Evolutionary conservation across 2,797 vertebrate species (phyloP).

Genomic region (Arremon brunneinucha): DNA sequence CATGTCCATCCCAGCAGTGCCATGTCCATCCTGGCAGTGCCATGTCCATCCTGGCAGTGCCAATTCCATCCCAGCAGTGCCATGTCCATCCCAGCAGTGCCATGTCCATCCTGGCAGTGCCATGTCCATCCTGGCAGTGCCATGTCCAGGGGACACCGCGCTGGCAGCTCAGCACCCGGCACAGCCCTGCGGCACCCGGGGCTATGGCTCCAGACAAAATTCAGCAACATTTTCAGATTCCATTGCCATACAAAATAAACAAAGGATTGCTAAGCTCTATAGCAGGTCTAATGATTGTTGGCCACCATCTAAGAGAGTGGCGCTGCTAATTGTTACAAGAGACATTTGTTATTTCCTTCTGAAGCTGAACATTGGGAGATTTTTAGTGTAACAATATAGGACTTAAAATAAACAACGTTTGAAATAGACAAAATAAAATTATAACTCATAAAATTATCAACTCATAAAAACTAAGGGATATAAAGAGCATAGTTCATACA

Average conservation of each 20-base stretch:
- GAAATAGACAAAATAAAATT: slow-evolving; percentile 50
- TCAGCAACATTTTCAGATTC: neutral
- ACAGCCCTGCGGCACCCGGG: neutral
- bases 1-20: neutral
- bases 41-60: neutral
- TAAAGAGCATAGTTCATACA: slow-evolving; percentile 10
- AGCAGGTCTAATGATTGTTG: neutral
- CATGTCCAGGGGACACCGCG: neutral
- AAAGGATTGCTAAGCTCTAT: neutral
- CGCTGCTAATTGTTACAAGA: neutral
- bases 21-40: neutral
- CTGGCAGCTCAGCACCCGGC: neutral
- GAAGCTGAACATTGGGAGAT: neutral
- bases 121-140: neutral
- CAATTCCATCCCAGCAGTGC: no score
- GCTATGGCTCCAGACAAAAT: neutral
- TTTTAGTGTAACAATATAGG: slow-evolving; percentile 20
- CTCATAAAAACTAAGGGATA: slow-evolving; percentile 43
- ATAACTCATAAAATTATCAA: slow-evolving; percentile 48
- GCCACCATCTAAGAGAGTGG: neutral
- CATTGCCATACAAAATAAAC: neutral
- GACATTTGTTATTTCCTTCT: neutral
- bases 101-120: no score
- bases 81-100: rapidly evolving
- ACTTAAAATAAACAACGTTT: neutral